Conservation (phyloP, 1,140 invertebrate species). For the Heliconius hermathena region DNA sequence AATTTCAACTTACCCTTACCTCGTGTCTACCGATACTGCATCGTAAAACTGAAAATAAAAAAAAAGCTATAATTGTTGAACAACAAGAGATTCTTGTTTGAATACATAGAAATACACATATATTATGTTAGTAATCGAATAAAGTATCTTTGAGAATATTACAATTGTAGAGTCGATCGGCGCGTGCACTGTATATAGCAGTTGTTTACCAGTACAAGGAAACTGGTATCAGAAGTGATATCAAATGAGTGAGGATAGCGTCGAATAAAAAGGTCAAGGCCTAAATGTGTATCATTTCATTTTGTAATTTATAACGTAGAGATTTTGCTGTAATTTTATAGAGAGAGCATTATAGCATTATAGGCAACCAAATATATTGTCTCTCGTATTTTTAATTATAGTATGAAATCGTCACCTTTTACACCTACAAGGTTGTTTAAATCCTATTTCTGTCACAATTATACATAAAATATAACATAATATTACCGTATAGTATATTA, state of each 20-base stretch:
- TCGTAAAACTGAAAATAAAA: constrained; percentile 31
- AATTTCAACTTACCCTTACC: constrained; percentile 23
- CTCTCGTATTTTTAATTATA: too few species aligned
- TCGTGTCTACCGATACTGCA: constrained; percentile 28
- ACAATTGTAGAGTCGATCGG: constrained; percentile 25
- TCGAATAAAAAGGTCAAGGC: neutral
- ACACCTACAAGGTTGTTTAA: too few species aligned
- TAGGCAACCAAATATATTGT: too few species aligned
- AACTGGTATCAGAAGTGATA: constrained; percentile 6
- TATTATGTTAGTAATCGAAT: constrained; percentile 17
- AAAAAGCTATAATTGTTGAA: constrained; percentile 24
- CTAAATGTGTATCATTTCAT: neutral
- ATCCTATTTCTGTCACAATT: too few species aligned
- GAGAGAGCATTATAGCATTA: too few species aligned
- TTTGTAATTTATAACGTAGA: neutral
- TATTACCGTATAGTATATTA: too few species aligned
- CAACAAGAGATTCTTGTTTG: constrained; percentile 14
- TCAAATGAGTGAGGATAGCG: neutral
- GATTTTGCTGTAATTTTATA: too few species aligned
- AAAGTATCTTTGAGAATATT: constrained; percentile 25
- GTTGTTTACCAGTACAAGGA: constrained; percentile 15
- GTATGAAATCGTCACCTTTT: too few species aligned
- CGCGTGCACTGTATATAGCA: constrained; percentile 27
- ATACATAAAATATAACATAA: too few species aligned
- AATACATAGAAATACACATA: constrained; percentile 2